phyloP scores from a whole-genome alignment of 2,888 invertebrate genomes.

The Eumerus sabulonum region DNA sequence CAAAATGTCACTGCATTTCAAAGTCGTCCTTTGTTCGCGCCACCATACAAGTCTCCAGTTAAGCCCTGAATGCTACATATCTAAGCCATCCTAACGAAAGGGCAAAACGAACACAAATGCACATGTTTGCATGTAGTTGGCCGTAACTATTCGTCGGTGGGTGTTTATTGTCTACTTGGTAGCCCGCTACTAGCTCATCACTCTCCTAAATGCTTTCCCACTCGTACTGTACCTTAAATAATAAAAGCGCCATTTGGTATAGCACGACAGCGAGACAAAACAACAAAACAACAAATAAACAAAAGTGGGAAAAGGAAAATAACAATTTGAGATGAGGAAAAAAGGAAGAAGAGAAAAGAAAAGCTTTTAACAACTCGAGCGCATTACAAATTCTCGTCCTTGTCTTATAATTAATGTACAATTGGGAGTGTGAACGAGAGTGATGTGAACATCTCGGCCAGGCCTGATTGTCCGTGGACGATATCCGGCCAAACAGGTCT shows the following conservation, averaged over 20 bases:
- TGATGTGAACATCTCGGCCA: slow-evolving; percentile 1
- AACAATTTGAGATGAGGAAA: too few relatives aligned
- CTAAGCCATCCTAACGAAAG: not conserved
- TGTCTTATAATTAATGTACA: slow-evolving; percentile 37
- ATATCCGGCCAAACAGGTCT: not conserved
- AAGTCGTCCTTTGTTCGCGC: slow-evolving; percentile 8
- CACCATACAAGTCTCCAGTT: not conserved
- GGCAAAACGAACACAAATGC: slow-evolving; percentile 2
- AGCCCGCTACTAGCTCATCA: slow-evolving; percentile 1
- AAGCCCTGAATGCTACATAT: not conserved
- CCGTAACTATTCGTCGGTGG: slow-evolving; percentile 34
- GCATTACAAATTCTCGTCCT: slow-evolving; percentile 20
- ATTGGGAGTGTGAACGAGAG: not conserved
- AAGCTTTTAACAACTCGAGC: slow-evolving; percentile 35
- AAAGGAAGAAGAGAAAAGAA: not conserved
- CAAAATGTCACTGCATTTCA: slow-evolving; percentile 28
- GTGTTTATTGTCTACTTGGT: slow-evolving; percentile 26
- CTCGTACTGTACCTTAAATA: slow-evolving; percentile 15
- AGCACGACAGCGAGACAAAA: slow-evolving; percentile 16
- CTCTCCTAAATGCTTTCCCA: not conserved
- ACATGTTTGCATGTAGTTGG: slow-evolving; percentile 15
- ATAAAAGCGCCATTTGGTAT: slow-evolving; percentile 14
- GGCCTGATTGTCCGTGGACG: not conserved
- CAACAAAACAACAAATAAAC: not conserved
- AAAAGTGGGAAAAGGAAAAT: too few relatives aligned